A percentile compares a stretch with the other conserved stretches of the same genome.
phyloP scores from a whole-genome alignment of 2,888 invertebrate species.

The Digitonthophagus gazella region DNA sequence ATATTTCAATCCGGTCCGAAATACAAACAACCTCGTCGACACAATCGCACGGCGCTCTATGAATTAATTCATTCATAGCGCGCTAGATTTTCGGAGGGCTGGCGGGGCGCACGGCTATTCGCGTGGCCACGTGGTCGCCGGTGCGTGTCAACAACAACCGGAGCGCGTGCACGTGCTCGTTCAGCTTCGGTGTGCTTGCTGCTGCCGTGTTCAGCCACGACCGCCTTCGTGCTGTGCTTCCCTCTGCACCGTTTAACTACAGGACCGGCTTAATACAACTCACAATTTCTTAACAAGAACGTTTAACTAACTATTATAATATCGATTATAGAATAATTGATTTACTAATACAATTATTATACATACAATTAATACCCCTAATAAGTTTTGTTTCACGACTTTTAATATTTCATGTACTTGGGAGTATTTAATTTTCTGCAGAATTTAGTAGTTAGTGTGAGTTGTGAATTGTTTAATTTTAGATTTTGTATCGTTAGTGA shows the following conservation, averaged over 20 bases:
- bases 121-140: constrained; percentile 21
- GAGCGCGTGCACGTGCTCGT: constrained; percentile 29
- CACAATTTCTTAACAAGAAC: background rate
- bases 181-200: constrained; percentile 2
- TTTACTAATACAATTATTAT: no score
- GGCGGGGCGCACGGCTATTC: background rate
- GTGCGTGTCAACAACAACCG: constrained; percentile 30
- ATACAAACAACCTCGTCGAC: background rate
- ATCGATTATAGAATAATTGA: no score
- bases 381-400: no score
- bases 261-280: background rate
- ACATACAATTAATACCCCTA: no score
- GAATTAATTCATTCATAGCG: background rate
- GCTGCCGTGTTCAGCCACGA: background rate
- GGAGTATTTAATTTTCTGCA: no score
- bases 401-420: no score
- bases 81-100: constrained; percentile 1
- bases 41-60: constrained; percentile 5
- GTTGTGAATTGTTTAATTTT: no score
- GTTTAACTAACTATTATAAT: no score
- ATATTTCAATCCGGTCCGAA: background rate
- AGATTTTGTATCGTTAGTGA: no score
- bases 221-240: constrained; percentile 4
- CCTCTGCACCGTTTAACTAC: constrained; percentile 15
- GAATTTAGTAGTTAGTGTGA: no score